Base-by-base conservation (phyloP, 2,113 vertebrate genomes). In the Menura novaehollandiae region DNA sequence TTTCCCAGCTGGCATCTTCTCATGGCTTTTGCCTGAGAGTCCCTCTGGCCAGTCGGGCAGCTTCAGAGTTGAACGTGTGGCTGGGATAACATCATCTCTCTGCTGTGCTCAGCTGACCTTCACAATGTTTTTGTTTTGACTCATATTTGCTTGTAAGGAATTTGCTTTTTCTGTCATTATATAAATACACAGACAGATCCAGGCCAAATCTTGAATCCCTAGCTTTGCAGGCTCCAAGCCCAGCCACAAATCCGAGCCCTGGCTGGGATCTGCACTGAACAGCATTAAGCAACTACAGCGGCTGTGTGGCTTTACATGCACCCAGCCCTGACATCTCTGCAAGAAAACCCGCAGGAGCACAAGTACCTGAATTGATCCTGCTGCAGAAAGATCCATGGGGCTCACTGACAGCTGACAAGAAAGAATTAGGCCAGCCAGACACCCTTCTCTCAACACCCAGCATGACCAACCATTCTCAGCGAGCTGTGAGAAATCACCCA, bases 1-100 rank as follows among this genome's bases (percentile, higher is more conserved):
- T 91, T 97, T 97, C 91, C 72, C 90, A 90, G 93, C 91, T 97
- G 96, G 96, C 94, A 95, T 88, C 86, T 86, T 89, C 94, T 95
- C 51, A 56, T 69, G 60, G 63, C 82, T 82, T 92, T 92, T 90
- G 93, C 84, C 91, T 1, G 11, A 15, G 66, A 80, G 60, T 88
- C 53, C 55, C 86, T 79, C 51, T 89, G 85, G 84, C 73, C 1
- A 3, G 26, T 78, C 39, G 39, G 81, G 93, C 85, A 95, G 86
- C 67, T 88, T 53, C 55, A 56, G 59, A 81, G 41, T 82, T 81
- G 82, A 88, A 78, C 0, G 49, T 94, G 95, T 68, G 85, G 76
- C 83, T 92, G 83, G 85, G 80, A 74, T 87, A 91, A 83, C 73
- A 92, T 88, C 68, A 74, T 95, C 73, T 88, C 47, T 32, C 51